Conservation (phyloP, 35 echinoderm and acorn worm species). For the Eucidaris tribuloides region DNA sequence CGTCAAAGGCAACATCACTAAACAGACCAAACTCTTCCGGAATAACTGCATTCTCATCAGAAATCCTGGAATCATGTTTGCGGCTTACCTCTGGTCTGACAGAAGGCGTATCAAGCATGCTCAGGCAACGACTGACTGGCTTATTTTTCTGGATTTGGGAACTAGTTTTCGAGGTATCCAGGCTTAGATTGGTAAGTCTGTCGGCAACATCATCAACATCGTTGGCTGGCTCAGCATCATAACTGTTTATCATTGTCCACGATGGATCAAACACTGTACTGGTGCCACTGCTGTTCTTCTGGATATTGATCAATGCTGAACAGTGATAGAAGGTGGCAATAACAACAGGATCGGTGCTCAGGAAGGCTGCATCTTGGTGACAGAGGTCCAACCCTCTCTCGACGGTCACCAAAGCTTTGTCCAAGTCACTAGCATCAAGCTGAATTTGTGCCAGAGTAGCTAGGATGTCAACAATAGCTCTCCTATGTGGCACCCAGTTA, state of each 20-base stretch:
- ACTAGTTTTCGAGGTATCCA: not conserved
- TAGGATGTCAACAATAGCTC: not conserved
- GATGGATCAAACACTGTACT: constrained; percentile 6
- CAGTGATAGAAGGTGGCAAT: constrained; percentile 3
- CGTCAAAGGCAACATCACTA: constrained; percentile 1
- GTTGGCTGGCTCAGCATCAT: not conserved
- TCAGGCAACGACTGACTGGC: not conserved
- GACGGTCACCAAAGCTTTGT: not conserved
- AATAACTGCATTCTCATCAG: not conserved
- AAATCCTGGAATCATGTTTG: constrained; percentile 11
- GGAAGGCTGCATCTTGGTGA: not conserved
- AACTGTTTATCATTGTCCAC: not conserved
- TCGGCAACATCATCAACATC: not conserved
- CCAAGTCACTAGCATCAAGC: not conserved
- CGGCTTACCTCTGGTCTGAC: not conserved
- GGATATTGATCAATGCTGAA: not conserved
- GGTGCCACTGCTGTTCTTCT: not conserved
- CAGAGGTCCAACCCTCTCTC: not conserved
- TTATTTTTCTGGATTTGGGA: not conserved
- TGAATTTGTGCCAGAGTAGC: not conserved
- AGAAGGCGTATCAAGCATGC: constrained; percentile 1
- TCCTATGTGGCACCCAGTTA: not conserved
- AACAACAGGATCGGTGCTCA: not conserved
- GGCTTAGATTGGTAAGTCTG: not conserved
- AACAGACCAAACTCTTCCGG: constrained; percentile 10